A percentile compares a stretch with the other conserved stretches of the same genome.
These are phyloP conservation scores for Eupithecia inturbata DNA, from an alignment of 2,888 invertebrate genomes.

Conservation along the genomic window DNA sequence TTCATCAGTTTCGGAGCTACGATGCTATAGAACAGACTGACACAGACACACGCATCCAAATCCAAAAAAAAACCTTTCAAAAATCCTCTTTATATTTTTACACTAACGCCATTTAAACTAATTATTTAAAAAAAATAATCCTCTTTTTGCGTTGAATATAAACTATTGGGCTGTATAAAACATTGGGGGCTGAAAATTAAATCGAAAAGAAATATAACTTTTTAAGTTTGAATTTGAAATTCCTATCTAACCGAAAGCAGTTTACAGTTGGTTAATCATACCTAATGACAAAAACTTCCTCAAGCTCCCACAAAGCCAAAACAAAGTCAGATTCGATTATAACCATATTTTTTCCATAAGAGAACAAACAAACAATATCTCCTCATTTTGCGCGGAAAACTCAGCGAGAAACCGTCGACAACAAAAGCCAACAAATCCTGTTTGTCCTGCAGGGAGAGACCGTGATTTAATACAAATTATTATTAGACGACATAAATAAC, in stretches of 20 bases:
- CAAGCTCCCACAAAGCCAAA: conserved; percentile 24
- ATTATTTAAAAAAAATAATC: no score
- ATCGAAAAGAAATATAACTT: background rate
- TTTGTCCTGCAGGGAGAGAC: conserved; percentile 77
- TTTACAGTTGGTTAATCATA: background rate
- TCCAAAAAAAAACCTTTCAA: no score
- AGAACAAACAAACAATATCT: conserved; percentile 65
- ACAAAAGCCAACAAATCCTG: conserved; percentile 83
- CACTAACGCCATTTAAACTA: no score
- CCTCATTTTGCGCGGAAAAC: conserved; percentile 63
- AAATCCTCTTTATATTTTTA: no score
- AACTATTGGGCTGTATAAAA: no score
- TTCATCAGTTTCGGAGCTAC: no score
- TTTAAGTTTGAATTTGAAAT: background rate
- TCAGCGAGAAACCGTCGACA: conserved; percentile 63
- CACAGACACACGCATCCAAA: no score
- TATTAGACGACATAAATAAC: conserved; percentile 84
- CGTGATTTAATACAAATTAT: conserved; percentile 85
- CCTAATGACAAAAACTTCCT: conserved; percentile 41
- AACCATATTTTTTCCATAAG: conserved; percentile 59
- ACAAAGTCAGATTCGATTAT: conserved; percentile 42
- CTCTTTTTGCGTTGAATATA: no score
- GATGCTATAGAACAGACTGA: no score
- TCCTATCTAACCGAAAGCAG: background rate
- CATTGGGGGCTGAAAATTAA: no score